Base-by-base conservation (phyloP, 2,888 invertebrate species). In the Papilio gigon region DNA sequence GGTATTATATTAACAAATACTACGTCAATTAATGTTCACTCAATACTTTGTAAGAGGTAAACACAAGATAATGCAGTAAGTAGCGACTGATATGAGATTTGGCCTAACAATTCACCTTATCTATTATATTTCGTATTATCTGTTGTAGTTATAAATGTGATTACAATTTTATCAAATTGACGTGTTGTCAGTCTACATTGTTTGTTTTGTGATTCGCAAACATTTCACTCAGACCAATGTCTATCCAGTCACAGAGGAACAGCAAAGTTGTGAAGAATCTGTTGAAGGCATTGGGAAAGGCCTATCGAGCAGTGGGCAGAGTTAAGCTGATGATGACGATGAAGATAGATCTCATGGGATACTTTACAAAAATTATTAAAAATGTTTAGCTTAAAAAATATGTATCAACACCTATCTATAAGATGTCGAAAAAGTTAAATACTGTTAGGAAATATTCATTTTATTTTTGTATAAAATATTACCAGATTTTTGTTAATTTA, bases 31-130 rank as follows among this genome's bases (percentile, higher is more conserved):
- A n/a, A 30, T 30, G n/a, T 53, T 53, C 27, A 30, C 27, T 53
- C 27, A 53, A 30, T 53, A 53, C 53, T 27, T 53, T 53, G 53
- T 53, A 53, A 53, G n/a, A 30, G n/a, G 53, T 30, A 53, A 53
- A 53, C 30, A 53, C 27, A 30, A 30, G 53, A 53, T 53, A 53
- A 53, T 53, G n/a, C 30, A 53, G 17, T 53, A 14, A 30, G 53
- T 27, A 53, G n/a, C n/a, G 22, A 47, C 4, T 30, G 53, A 50
- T 30, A 53, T 8, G n/a, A 53, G 53, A 53, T 53, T 53, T 53
- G n/a, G 53, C 1, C 30, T 53, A 53, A 53, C 27, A 30, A 53
- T 50, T 50, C 17, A 42, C 40, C 50, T 53, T 53, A 53, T 53
- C 53, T 30, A 8, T 14, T 50, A 14, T 11, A 50, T 50, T 50